A percentile compares a stretch with the other conserved stretches of the same genome.
Conservation (phyloP, 1,140 invertebrate genomes). For the Lasaia peninsularis region DNA sequence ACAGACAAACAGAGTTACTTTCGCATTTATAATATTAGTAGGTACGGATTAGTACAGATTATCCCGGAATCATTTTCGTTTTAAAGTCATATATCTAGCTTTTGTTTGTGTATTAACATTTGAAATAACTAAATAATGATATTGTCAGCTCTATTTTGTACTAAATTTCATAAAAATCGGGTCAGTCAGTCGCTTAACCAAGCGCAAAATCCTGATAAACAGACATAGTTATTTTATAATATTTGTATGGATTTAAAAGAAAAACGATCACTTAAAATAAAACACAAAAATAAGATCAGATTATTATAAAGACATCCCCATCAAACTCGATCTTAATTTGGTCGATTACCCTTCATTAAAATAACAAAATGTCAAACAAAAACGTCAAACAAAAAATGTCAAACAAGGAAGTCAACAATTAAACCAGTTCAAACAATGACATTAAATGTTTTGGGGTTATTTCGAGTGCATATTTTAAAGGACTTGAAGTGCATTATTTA, state of each 20-base stretch:
- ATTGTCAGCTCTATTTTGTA: no score
- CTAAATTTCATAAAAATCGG: no score
- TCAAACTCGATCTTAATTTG: slow-evolving; percentile 3
- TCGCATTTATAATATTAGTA: no score
- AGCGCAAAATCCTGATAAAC: no score
- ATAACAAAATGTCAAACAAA: neutral
- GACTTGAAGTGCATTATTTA: slow-evolving; percentile 15
- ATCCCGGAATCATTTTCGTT: no score
- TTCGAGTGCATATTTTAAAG: slow-evolving; percentile 9
- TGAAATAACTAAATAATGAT: no score
- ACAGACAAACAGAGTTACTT: no score
- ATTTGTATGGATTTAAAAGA: neutral
- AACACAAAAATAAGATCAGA: neutral
- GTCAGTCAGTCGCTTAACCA: no score
- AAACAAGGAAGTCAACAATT: slow-evolving; percentile 6
- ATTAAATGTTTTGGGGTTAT: slow-evolving; percentile 4
- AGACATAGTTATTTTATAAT: no score
- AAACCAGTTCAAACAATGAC: slow-evolving; percentile 6
- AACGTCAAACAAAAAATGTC: neutral
- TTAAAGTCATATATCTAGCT: no score
- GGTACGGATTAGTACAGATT: no score
- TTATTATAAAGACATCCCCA: slow-evolving; percentile 6
- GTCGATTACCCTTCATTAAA: slow-evolving; percentile 6
- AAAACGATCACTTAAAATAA: neutral
- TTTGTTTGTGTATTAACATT: no score